A percentile compares a stretch with the other conserved stretches of the same genome.
Evolutionary conservation across 2,113 vertebrate species (phyloP).

Genomic region (Tyrannus savana): DNA sequence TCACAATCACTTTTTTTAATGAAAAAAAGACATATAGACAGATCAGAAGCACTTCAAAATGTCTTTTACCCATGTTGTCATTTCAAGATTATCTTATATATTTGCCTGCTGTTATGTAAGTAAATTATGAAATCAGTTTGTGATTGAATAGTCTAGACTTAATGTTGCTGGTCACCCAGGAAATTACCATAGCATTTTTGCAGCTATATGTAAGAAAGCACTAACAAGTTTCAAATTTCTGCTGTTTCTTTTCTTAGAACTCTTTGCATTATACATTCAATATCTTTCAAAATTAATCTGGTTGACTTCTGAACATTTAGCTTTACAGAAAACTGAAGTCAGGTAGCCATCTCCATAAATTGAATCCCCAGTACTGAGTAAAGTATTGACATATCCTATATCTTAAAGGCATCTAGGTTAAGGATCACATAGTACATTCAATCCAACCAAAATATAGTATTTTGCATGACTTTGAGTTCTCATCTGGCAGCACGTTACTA

Average conservation of each 20-base stretch:
- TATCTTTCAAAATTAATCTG: neutral
- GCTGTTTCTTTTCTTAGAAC: neutral
- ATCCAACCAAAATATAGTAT: neutral
- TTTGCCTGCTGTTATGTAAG: neutral
- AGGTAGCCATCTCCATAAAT: neutral
- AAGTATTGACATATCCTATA: neutral
- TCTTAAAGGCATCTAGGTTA: neutral
- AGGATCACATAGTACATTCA: neutral
- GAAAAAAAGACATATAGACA: neutral
- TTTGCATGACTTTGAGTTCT: neutral
- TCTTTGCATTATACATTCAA: neutral
- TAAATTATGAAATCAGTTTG: neutral
- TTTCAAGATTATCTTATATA: neutral
- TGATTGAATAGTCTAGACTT: neutral
- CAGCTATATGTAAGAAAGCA: neutral
- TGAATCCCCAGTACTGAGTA: neutral
- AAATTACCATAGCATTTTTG: neutral
- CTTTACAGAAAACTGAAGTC: neutral
- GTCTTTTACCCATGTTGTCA: neutral
- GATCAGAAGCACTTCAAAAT: neutral
- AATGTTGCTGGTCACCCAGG: neutral
- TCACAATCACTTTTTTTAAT: neutral
- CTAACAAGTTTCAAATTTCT: neutral
- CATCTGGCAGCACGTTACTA: neutral
- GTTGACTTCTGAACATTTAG: neutral